Percentiles rank a stretch among this genome's conserved stretches.
Conservation (phyloP, 2,888 invertebrate species). For the Cynaeus angustus region DNA sequence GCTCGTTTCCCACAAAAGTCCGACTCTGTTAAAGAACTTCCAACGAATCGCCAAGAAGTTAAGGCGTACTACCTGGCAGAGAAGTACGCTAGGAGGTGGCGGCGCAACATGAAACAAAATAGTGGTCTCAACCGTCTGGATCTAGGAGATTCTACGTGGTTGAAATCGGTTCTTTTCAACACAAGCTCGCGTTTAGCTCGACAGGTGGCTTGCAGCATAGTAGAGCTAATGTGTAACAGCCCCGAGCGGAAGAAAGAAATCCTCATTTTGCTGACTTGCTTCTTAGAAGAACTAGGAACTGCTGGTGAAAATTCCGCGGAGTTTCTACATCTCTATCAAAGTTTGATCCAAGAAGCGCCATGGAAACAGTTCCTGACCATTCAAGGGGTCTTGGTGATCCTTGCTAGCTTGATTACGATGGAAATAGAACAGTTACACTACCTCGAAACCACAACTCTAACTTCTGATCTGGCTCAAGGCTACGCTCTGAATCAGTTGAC, state of each 20-base stretch:
- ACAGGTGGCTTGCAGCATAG: slow-evolving; percentile 91
- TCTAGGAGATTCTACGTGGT: slow-evolving; percentile 85
- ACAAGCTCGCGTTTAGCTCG: slow-evolving; percentile 91
- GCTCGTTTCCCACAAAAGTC: slow-evolving; percentile 75
- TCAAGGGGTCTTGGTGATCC: slow-evolving; percentile 86
- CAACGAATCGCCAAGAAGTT: slow-evolving; percentile 62
- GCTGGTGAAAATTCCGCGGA: slow-evolving; percentile 96
- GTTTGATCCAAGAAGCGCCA: slow-evolving; percentile 87
- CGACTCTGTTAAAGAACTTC: slow-evolving; percentile 60
- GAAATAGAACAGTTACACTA: slow-evolving; percentile 93
- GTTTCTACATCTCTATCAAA: slow-evolving; percentile 90
- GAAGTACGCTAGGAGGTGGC: slow-evolving; percentile 85
- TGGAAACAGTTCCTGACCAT: slow-evolving; percentile 96
- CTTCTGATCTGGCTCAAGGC: slow-evolving; percentile 94
- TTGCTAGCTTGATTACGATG: slow-evolving; percentile 89
- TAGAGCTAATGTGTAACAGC: slow-evolving; percentile 86
- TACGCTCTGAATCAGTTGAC: slow-evolving; percentile 91
- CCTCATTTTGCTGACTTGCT: slow-evolving; percentile 90
- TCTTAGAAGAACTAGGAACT: slow-evolving; percentile 87
- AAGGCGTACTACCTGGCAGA: slow-evolving; percentile 78
- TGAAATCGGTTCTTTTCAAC: slow-evolving; percentile 94
- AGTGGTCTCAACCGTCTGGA: slow-evolving; percentile 74
- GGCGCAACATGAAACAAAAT: slow-evolving; percentile 64
- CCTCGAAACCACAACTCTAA: slow-evolving; percentile 93
- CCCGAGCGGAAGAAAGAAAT: slow-evolving; percentile 83